Conservation (phyloP, 2,113 vertebrate genomes). For the Rhipidura dahli region DNA sequence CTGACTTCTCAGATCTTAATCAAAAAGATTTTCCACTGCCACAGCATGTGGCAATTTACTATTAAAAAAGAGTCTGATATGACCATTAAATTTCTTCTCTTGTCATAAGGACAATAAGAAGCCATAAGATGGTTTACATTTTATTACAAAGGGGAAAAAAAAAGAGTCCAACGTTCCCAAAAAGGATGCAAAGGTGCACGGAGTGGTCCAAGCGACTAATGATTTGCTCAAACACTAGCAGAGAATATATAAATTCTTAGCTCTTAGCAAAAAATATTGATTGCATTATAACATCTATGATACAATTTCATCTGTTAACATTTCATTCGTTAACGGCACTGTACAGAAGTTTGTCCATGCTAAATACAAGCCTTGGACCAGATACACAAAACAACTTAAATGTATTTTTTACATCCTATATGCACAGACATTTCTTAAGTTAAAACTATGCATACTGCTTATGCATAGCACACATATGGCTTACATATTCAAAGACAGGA, state of each 20-base stretch:
- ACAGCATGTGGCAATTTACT: background rate
- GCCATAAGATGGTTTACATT: background rate
- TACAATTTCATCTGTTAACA: constrained; percentile 65
- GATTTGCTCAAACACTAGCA: constrained; percentile 42
- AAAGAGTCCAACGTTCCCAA: constrained; percentile 5
- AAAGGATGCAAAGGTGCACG: constrained; percentile 18
- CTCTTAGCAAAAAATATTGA: constrained; percentile 70
- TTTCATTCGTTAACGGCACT: constrained; percentile 51
- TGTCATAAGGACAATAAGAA: constrained; percentile 27
- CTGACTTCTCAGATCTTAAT: background rate
- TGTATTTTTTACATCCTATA: constrained; percentile 64
- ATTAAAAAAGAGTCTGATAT: background rate
- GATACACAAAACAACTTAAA: constrained; percentile 64
- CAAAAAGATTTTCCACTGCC: background rate
- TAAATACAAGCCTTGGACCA: constrained; percentile 58
- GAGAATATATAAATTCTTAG: constrained; percentile 61
- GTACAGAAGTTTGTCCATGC: constrained; percentile 62
- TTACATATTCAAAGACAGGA: constrained; percentile 65
- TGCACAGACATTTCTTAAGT: constrained; percentile 71
- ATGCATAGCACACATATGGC: constrained; percentile 74
- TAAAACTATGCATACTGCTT: constrained; percentile 69
- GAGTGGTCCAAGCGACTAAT: constrained; percentile 44
- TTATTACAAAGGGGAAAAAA: constrained; percentile 18
- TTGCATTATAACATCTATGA: constrained; percentile 60
- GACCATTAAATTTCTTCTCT: background rate